Evolutionary conservation across 2,797 vertebrate genomes (phyloP).

Genomic region (Todus mexicanus): DNA sequence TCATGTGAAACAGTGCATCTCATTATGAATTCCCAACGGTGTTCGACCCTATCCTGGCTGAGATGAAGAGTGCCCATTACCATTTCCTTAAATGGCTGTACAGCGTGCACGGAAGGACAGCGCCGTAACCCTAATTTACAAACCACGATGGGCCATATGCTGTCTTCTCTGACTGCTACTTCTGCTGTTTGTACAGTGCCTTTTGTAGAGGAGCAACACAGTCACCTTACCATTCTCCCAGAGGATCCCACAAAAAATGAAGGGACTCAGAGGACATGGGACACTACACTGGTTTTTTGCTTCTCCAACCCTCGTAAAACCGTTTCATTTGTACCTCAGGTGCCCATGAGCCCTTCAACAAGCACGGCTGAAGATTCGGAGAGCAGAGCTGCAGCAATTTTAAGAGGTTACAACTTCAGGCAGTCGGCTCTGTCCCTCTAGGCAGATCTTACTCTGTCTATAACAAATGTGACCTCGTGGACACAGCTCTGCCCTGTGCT

Average conservation of each 20-base stretch:
- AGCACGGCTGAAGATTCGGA: neutral
- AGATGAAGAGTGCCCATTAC: neutral
- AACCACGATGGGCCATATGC: neutral
- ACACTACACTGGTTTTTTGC: neutral
- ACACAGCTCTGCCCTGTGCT: rapidly evolving
- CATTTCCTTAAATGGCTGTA: neutral
- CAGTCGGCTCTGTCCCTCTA: neutral
- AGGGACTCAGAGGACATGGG: neutral
- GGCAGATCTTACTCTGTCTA: neutral
- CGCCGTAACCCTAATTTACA: neutral
- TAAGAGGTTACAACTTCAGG: neutral
- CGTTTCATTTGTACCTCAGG: neutral
- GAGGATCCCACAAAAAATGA: neutral
- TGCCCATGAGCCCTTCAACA: neutral
- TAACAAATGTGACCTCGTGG: neutral
- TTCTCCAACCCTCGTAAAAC: neutral
- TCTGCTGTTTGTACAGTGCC: neutral
- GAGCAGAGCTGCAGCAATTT: neutral
- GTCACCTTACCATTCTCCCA: neutral
- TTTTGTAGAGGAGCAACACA: neutral
- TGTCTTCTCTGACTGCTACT: neutral
- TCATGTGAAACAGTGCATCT: neutral
- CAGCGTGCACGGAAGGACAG: neutral
- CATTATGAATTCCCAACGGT: neutral
- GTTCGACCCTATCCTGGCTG: neutral